phyloP scores from a whole-genome alignment of 2,888 invertebrate species.

The Acholoe squamosa region DNA sequence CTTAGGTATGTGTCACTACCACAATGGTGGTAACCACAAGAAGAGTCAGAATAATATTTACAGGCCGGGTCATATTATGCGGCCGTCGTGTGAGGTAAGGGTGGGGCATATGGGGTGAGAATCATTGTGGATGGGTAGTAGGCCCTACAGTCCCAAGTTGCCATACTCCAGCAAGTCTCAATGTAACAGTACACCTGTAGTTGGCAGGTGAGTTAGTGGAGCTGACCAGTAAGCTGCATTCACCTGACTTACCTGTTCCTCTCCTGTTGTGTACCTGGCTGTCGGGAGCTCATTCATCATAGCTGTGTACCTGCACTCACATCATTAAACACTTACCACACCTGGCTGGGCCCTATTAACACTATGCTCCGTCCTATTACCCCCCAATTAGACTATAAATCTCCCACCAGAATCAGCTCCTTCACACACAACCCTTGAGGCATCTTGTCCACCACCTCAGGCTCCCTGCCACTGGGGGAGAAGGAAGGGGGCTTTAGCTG shows the following conservation, averaged over 20 bases:
- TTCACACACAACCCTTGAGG: neutral
- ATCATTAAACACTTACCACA: constrained; percentile 49
- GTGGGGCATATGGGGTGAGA: neutral
- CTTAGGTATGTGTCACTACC: no score
- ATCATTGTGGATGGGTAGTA: neutral
- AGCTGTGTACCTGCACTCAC: constrained; percentile 5
- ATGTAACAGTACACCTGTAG: neutral
- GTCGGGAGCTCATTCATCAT: constrained; percentile 15
- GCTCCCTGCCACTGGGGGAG: neutral
- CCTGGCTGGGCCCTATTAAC: constrained; percentile 40
- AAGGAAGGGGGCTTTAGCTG: neutral
- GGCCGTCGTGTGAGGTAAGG: neutral
- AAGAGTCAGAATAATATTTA: neutral
- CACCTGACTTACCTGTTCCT: neutral
- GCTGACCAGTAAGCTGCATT: neutral
- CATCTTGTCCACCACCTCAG: neutral
- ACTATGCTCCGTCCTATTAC: neutral
- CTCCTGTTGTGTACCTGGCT: constrained; percentile 16
- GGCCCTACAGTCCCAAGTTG: no score
- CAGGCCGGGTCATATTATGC: neutral
- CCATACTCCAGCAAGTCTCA: neutral
- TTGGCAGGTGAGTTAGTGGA: constrained; percentile 27
- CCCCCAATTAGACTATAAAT: constrained; percentile 29
- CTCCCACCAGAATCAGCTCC: constrained; percentile 2
- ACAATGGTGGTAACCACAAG: no score